Conservation (phyloP, 2,113 vertebrate genomes). For the Cettia cetti region DNA sequence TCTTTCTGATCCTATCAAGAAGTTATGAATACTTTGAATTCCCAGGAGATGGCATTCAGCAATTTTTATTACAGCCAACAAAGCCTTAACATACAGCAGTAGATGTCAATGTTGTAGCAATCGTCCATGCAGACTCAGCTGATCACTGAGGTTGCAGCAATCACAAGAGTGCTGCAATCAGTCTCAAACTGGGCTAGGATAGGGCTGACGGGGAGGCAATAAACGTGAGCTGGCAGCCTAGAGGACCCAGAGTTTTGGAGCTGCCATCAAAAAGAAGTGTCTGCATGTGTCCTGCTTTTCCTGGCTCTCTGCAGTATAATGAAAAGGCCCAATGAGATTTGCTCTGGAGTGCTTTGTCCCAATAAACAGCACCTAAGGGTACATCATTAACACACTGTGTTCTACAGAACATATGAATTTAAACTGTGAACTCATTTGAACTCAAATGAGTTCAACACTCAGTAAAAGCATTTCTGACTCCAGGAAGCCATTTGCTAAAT, state of each 20-base stretch:
- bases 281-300: neutral
- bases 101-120: neutral
- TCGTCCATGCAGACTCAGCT: neutral
- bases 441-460: neutral
- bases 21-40: neutral
- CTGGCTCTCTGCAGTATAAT: neutral
- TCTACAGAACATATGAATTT: neutral
- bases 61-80: neutral
- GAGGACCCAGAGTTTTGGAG: neutral
- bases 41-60: neutral
- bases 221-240: neutral
- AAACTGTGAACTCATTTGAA: too few relatives aligned
- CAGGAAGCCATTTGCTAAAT: neutral
- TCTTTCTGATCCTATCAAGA: neutral
- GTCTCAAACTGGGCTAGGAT: neutral
- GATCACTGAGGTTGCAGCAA: neutral
- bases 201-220: neutral
- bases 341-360: neutral
- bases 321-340: neutral
- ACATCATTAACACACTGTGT: neutral
- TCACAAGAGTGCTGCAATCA: neutral
- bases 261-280: neutral
- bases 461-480: neutral
- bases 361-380: neutral
- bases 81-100: neutral